Percentiles rank a stretch among this genome's conserved stretches.
Evolutionary conservation across 1,140 invertebrate genomes (phyloP).

Genomic region (Drosophila hydei): DNA sequence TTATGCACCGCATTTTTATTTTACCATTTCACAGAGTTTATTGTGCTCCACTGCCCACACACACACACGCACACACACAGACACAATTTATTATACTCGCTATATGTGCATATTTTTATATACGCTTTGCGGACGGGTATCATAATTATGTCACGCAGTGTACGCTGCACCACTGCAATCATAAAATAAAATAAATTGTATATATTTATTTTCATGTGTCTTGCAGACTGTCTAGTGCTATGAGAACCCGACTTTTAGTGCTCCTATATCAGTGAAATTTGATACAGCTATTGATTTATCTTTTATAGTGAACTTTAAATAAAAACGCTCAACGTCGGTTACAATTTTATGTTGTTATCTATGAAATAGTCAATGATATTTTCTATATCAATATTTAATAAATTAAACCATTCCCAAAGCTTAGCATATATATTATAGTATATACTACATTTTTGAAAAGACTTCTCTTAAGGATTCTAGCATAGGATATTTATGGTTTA

Average conservation of each 20-base stretch:
- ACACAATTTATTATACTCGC: constrained; percentile 72
- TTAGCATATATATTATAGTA: too few relatives aligned
- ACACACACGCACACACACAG: not conserved
- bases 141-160: constrained; percentile 3
- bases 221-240: not conserved
- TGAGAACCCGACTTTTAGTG: not conserved
- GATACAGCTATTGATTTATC: not conserved
- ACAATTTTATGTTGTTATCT: too few relatives aligned
- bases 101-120: constrained; percentile 81
- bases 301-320: not conserved
- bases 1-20: constrained; percentile 55
- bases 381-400: too few relatives aligned
- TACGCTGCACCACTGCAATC: not conserved
- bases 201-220: not conserved
- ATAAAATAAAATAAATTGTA: constrained; percentile 5
- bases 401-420: too few relatives aligned
- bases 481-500: too few relatives aligned
- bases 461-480: too few relatives aligned
- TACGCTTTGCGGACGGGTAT: constrained; percentile 26
- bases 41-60: constrained; percentile 24
- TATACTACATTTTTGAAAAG: too few relatives aligned
- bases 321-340: too few relatives aligned
- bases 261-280: not conserved
- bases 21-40: constrained; percentile 45
- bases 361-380: too few relatives aligned